These are phyloP conservation scores for Epistrophella euchroma DNA, from an alignment of 2,888 invertebrate genomes.

Conservation along the genomic window DNA sequence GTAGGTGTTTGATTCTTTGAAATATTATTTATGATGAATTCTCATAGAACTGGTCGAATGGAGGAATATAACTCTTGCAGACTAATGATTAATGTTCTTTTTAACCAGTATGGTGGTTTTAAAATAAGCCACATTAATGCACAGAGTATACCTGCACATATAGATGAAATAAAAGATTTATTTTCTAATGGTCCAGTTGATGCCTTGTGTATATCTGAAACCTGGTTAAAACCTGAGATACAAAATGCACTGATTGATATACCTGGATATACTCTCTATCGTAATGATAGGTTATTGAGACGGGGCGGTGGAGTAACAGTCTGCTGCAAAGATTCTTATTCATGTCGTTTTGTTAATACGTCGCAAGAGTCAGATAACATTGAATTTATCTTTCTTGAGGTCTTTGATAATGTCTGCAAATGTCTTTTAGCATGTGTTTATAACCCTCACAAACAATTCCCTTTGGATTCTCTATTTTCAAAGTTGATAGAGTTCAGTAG, in stretches of 20 bases:
- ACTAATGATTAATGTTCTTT: constrained; percentile 2
- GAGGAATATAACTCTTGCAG: constrained; percentile 13
- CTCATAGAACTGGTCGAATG: not conserved
- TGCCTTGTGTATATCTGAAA: not conserved
- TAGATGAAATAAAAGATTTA: constrained; percentile 6
- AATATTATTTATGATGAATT: not conserved
- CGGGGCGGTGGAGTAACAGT: constrained; percentile 4
- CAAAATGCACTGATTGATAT: not conserved
- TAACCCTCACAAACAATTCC: constrained; percentile 9
- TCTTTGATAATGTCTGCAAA: not conserved
- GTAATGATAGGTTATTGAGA: constrained; percentile 9
- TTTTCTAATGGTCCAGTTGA: constrained; percentile 10
- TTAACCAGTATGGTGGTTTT: constrained; percentile 5
- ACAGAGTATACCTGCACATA: not conserved
- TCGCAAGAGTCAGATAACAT: constrained; percentile 4
- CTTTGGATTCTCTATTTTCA: not conserved
- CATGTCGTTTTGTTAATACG: not conserved
- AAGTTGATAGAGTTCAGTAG: constrained; percentile 9
- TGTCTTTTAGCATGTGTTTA: constrained; percentile 13
- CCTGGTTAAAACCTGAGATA: constrained; percentile 3
- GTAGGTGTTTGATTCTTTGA: constrained; percentile 3
- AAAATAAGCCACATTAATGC: constrained; percentile 8
- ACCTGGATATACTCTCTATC: constrained; percentile 7
- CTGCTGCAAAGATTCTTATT: not conserved
- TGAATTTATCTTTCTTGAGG: not conserved